Evolutionary conservation across 2,113 vertebrate genomes (phyloP).

Genomic region (Plestiodon gilberti): DNA sequence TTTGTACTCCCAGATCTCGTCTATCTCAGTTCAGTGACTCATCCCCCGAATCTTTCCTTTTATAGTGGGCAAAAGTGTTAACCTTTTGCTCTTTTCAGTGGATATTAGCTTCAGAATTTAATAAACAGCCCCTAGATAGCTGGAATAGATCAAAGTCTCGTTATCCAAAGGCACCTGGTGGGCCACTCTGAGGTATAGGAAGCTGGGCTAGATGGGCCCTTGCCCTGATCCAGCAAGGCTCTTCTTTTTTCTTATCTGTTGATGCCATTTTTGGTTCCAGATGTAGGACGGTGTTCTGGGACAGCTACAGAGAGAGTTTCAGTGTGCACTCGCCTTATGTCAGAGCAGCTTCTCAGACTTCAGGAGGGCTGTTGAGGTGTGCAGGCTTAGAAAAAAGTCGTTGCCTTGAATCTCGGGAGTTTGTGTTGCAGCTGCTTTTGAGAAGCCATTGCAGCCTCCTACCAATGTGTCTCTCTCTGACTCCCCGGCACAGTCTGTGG

Average conservation of each 20-base stretch:
- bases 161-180: not conserved
- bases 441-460: not conserved
- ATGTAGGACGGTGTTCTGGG: not conserved
- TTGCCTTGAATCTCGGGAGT: not conserved
- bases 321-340: not conserved
- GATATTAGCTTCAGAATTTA: conserved; percentile 24
- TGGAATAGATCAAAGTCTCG: conserved; percentile 1
- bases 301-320: not conserved
- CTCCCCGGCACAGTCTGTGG: not conserved
- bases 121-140: not conserved
- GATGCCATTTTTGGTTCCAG: not conserved
- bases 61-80: not conserved
- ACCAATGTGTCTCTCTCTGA: not conserved
- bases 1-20: not conserved
- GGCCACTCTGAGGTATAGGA: no score
- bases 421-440: not conserved
- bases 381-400: not conserved
- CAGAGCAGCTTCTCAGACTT: not conserved
- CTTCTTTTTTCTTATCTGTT: not conserved
- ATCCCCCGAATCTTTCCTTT: conserved; percentile 3
- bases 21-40: conserved; percentile 10
- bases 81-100: not conserved
- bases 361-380: not conserved
- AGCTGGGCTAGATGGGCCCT: no score
- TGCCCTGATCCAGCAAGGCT: no score